Base-by-base conservation (phyloP, 2,113 vertebrate genomes). In the Oxyruncus cristatus region DNA sequence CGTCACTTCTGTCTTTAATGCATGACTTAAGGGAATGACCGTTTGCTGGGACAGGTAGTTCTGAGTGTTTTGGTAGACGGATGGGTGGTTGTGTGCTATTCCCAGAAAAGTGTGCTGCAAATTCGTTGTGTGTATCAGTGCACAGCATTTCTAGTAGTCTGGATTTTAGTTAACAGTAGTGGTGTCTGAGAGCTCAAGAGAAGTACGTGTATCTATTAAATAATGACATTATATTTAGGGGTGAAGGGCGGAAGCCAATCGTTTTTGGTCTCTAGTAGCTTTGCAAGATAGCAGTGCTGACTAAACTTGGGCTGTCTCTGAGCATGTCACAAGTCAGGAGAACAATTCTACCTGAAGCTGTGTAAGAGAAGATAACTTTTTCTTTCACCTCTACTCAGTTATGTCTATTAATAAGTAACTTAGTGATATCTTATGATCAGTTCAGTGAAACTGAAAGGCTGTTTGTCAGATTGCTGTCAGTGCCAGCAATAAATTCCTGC, bases 391-490 rank as follows among this genome's bases (percentile, higher is more conserved):
- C 21, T 63, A 28, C 22, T 75, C 16, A 52, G 66, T 10, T 88
- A 11, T 44, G n/a, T 68, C 77, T 92, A 8, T 93, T 71, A 88
- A 68, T 94, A 89, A 94, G 71, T 97, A 79, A 95, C 94, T 92
- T 59, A 15, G 27, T 72, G 78, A 35, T 88, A 37, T 59, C 53
- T 62, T 88, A 37, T 12, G 21, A 71, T 87, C 42, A 19, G 59
- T 42, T 89, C 56, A 93, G 65, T 85, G 77, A 30, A 85, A 72
- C 68, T 39, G 81, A 81, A 87, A 87, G 56, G 30, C 42, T 81
- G 6, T 80, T 91, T 59, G 26, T 77, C 65, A 68, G 41, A 52
- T 89, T 67, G 66, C 30, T 59, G 26, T n/a, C 56, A 75, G 53
- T 89, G 58, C 21, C 61, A 68, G 30, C 61, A 83, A 44, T 82